phyloP scores from a whole-genome alignment of 2,797 vertebrate species.

The Podarcis lilfordi region DNA sequence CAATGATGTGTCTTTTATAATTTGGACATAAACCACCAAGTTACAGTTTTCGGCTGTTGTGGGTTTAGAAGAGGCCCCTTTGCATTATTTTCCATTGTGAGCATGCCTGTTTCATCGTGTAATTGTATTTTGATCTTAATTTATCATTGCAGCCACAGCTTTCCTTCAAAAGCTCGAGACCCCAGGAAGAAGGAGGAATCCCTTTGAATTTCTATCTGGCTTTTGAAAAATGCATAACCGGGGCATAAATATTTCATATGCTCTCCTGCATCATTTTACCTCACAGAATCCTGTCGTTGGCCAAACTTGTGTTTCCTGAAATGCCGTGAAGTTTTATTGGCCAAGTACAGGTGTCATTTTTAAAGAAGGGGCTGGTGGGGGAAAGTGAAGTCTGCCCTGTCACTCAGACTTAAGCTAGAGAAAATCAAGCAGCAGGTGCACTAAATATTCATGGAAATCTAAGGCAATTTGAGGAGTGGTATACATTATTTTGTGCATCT shows the following conservation, averaged over 20 bases:
- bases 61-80: slow-evolving; percentile 52
- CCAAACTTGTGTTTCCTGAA: slow-evolving; percentile 70
- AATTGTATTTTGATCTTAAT: slow-evolving; percentile 76
- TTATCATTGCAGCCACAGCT: slow-evolving; percentile 73
- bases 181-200: slow-evolving; percentile 72
- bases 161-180: slow-evolving; percentile 74
- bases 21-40: slow-evolving; percentile 27
- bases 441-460: slow-evolving; percentile 66
- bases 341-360: slow-evolving; percentile 53
- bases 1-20: neutral
- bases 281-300: slow-evolving; percentile 68
- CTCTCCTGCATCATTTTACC: slow-evolving; percentile 76
- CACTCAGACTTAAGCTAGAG: slow-evolving; percentile 60
- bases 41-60: slow-evolving; percentile 23
- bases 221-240: slow-evolving; percentile 85
- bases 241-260: slow-evolving; percentile 81
- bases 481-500: slow-evolving; percentile 52
- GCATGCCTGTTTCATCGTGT: slow-evolving; percentile 60
- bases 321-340: slow-evolving; percentile 61
- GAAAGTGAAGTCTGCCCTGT: slow-evolving; percentile 64
- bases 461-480: slow-evolving; percentile 49
- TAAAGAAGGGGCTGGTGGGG: slow-evolving; percentile 37
- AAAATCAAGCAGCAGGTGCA: slow-evolving; percentile 58
- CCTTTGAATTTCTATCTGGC: slow-evolving; percentile 78
- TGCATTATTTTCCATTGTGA: slow-evolving; percentile 58